Evolutionary conservation across 1,140 invertebrate species (phyloP).

Genomic region (Chironomus striatipennis): DNA sequence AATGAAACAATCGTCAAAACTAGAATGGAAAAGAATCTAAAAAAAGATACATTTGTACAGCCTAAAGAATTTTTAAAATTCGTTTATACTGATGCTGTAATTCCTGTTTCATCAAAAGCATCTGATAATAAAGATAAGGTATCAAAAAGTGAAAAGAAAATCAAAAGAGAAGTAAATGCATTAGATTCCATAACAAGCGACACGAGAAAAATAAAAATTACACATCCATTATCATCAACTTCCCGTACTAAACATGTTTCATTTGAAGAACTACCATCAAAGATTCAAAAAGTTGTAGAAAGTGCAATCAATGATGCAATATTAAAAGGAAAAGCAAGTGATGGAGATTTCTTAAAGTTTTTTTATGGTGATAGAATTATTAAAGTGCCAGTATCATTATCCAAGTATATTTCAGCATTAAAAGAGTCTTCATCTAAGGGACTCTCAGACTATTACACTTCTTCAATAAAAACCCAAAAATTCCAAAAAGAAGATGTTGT

Average conservation of each 20-base stretch:
- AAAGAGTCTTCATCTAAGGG: not conserved
- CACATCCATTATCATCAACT: not conserved
- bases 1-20: not conserved
- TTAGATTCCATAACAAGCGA: not conserved
- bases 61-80: constrained; percentile 6
- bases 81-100: not conserved
- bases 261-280: not conserved
- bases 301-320: not conserved
- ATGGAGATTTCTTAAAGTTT: constrained; percentile 10
- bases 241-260: not conserved
- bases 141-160: not conserved
- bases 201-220: not conserved
- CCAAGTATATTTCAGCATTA: not conserved
- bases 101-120: not conserved
- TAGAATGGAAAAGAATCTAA: not conserved
- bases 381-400: not conserved
- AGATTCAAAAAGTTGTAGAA: not conserved
- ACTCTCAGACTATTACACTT: not conserved
- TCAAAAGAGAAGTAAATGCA: not conserved
- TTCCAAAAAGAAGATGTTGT: not conserved
- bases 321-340: not conserved
- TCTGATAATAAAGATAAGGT: not conserved
- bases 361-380: not conserved
- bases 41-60: not conserved
- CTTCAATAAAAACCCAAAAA: not conserved